Conservation (phyloP, 2,797 vertebrate genomes). For the Scolopax rusticola region DNA sequence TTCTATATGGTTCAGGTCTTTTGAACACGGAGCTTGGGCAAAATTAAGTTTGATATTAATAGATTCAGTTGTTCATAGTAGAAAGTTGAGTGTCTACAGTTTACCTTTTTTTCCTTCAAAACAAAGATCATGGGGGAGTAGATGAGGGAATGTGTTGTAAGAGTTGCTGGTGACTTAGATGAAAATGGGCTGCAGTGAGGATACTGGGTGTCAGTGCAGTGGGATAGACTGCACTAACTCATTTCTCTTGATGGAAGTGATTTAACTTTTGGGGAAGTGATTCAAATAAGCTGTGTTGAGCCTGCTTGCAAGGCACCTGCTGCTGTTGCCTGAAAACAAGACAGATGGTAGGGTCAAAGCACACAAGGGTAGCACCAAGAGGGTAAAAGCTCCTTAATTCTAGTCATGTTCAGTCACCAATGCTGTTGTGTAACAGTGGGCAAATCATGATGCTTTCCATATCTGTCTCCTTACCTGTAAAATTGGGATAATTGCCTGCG, state of each 20-base stretch:
- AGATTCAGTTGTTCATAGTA: neutral
- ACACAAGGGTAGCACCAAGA: neutral
- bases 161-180: neutral
- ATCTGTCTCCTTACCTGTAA: neutral
- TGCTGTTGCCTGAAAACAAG: neutral
- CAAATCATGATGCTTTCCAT: neutral
- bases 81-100: neutral
- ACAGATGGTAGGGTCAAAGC: neutral
- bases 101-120: neutral
- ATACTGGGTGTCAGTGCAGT: neutral
- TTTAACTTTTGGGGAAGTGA: neutral
- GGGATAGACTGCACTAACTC: neutral
- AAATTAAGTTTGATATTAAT: neutral
- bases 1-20: neutral
- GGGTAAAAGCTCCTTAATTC: neutral
- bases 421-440: neutral
- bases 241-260: neutral
- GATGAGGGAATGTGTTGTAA: neutral
- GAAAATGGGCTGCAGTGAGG: neutral
- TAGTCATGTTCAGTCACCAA: neutral
- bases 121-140: neutral
- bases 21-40: neutral
- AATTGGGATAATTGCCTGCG: neutral
- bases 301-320: neutral
- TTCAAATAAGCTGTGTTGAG: neutral